Evolutionary conservation across 2,113 vertebrate genomes (phyloP).

Genomic region (Catharus fuscescens): DNA sequence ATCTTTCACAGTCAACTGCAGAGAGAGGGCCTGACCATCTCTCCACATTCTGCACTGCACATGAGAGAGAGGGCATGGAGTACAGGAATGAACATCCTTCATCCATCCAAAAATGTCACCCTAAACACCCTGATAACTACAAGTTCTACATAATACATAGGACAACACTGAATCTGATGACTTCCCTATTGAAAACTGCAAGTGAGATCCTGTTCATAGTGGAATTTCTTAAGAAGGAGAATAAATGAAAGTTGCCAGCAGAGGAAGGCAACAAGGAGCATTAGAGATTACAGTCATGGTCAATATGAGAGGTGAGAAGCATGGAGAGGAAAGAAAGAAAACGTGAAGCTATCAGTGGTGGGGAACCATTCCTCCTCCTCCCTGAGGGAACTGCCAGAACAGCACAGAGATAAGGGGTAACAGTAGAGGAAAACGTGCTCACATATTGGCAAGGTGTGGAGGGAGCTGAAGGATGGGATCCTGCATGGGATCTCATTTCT

Average conservation of each 20-base stretch:
- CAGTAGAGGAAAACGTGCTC: not conserved
- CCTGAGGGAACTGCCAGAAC: not conserved
- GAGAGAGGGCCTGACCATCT: not conserved
- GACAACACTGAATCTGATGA: not conserved
- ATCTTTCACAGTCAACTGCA: not conserved
- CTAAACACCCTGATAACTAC: not conserved
- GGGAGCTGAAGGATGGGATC: not conserved
- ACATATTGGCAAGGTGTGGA: not conserved
- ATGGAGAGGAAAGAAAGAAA: not conserved
- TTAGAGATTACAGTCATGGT: not conserved
- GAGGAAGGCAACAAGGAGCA: not conserved
- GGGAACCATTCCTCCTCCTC: not conserved
- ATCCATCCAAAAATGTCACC: not conserved
- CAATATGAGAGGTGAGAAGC: not conserved
- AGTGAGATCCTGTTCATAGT: not conserved
- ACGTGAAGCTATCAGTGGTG: not conserved
- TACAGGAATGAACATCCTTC: not conserved
- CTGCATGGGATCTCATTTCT: not conserved
- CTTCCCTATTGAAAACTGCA: not conserved
- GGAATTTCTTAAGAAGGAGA: not conserved
- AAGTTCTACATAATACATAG: not conserved
- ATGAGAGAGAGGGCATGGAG: fast-evolving
- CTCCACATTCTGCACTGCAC: not conserved
- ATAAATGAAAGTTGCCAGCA: not conserved
- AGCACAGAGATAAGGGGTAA: not conserved